These are phyloP conservation scores for Psittacara wagleri DNA, from an alignment of 2,113 vertebrate genomes.

Conservation along the genomic window DNA sequence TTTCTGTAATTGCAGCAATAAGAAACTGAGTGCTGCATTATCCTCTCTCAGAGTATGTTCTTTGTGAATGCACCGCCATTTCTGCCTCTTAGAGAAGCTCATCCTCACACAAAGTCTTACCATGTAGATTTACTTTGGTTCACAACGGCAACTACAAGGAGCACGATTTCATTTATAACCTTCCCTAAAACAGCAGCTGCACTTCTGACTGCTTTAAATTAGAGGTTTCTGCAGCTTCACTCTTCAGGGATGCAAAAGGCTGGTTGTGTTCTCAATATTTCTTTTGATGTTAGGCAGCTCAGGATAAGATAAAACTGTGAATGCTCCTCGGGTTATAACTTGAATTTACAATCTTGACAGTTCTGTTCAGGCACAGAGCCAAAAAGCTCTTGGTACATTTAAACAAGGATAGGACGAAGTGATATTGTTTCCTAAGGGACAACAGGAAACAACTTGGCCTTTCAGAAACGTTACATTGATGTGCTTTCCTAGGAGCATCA, in stretches of 20 bases:
- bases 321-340: slow-evolving; percentile 51
- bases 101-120: neutral
- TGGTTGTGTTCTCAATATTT: slow-evolving; percentile 50
- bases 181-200: neutral
- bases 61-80: neutral
- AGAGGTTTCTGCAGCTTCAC: neutral
- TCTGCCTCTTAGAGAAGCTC: neutral
- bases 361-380: neutral
- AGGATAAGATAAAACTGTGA: slow-evolving; percentile 56
- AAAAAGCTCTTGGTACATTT: slow-evolving; percentile 45
- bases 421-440: slow-evolving; percentile 64
- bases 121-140: neutral
- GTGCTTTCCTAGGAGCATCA: slow-evolving; percentile 49
- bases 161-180: neutral
- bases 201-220: neutral
- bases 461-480: slow-evolving; percentile 61
- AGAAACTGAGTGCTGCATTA: neutral
- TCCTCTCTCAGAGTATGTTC: neutral
- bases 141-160: neutral
- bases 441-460: slow-evolving; percentile 55
- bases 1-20: neutral
- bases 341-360: slow-evolving; percentile 70
- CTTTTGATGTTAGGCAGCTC: slow-evolving; percentile 45
- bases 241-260: slow-evolving; percentile 14
- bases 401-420: slow-evolving; percentile 25